Evolutionary conservation across 2,888 invertebrate genomes (phyloP).

Genomic region (Volucella bombylans): DNA sequence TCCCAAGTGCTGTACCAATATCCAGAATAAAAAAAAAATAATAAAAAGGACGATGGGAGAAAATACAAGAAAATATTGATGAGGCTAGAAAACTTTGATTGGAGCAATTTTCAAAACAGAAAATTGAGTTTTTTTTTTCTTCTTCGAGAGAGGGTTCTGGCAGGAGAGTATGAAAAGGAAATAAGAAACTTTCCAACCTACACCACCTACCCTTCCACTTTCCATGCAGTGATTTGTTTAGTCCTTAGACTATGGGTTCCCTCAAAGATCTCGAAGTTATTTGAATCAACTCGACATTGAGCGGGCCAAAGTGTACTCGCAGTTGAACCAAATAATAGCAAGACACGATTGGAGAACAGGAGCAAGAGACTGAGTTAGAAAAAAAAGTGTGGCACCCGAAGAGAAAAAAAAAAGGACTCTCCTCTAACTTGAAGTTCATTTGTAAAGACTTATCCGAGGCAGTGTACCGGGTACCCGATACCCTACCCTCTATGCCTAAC

Average conservation of each 20-base stretch:
- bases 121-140: constrained; percentile 69
- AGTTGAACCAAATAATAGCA: not conserved
- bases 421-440: constrained; percentile 45
- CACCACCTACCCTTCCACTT: constrained; percentile 53
- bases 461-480: no score
- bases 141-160: not conserved
- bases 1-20: not conserved
- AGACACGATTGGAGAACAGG: not conserved
- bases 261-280: constrained; percentile 42
- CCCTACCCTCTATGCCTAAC: no score
- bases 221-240: constrained; percentile 66
- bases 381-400: not conserved
- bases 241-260: constrained; percentile 37
- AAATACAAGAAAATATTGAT: constrained; percentile 73
- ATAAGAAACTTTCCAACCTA: constrained; percentile 62
- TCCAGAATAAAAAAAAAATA: not conserved
- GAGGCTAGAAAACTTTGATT: constrained; percentile 73
- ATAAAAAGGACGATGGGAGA: constrained; percentile 30
- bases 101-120: constrained; percentile 69
- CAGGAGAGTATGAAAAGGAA: no score
- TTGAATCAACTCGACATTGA: constrained; percentile 24
- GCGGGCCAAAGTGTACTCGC: not conserved
- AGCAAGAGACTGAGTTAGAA: not conserved
- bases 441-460: constrained; percentile 40
- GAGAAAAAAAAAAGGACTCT: constrained; percentile 36